phyloP scores from a whole-genome alignment of 2,797 vertebrate species.

The Dendrocincla fuliginosa region DNA sequence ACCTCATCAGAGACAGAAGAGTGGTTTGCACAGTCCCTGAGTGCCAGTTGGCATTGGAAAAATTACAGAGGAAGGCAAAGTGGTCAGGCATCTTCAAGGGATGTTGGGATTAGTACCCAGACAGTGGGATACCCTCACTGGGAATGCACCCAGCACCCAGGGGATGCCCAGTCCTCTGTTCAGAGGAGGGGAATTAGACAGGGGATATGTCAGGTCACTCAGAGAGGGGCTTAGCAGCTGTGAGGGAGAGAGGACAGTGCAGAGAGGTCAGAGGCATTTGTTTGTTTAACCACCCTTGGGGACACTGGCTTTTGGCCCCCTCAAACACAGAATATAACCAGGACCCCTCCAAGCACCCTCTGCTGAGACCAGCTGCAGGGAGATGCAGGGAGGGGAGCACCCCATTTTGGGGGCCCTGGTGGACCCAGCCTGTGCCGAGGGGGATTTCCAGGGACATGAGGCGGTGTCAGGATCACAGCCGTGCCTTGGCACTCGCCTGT shows the following conservation, averaged over 20 bases:
- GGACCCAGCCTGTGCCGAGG: background rate
- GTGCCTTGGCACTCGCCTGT: background rate
- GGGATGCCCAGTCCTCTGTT: background rate
- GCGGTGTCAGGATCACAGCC: background rate
- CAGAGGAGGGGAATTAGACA: background rate
- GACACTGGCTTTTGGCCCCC: background rate
- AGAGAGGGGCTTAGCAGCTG: background rate
- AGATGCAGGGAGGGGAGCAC: background rate
- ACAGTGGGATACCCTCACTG: background rate
- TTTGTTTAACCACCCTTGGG: background rate
- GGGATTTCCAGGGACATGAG: background rate
- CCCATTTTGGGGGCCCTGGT: background rate
- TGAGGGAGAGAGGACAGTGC: background rate
- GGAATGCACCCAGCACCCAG: background rate
- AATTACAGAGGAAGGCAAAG: background rate
- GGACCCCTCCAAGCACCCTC: background rate
- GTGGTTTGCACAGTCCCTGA: background rate
- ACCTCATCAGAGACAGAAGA: background rate
- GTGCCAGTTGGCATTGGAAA: background rate
- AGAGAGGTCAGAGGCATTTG: background rate
- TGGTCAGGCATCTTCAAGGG: background rate
- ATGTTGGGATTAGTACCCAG: background rate
- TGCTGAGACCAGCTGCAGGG: background rate
- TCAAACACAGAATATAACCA: fast-evolving
- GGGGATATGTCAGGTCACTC: background rate